Conservation (phyloP, 2,113 vertebrate species). For the Otis tarda region DNA sequence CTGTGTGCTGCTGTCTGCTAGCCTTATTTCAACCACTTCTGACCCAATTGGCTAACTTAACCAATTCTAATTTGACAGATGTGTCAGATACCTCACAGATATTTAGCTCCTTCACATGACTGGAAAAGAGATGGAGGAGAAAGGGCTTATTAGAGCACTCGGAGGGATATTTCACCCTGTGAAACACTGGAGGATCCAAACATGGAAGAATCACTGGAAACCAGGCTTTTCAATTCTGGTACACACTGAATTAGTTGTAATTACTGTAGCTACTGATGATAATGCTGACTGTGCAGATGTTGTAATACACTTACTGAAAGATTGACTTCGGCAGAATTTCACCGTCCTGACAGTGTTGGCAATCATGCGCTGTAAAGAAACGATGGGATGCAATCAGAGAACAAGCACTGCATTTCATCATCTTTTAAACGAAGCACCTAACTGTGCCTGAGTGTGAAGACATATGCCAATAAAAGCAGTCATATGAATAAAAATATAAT, state of each 20-base stretch:
- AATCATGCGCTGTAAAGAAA: constrained; percentile 91
- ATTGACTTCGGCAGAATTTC: constrained; percentile 90
- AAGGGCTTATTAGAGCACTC: background rate
- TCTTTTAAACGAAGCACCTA: constrained; percentile 48
- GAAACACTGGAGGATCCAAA: background rate
- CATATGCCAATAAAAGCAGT: constrained; percentile 46
- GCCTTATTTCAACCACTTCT: background rate
- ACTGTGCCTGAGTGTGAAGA: constrained; percentile 40
- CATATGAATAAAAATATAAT: constrained; percentile 55
- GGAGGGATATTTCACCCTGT: background rate
- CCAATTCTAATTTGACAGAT: background rate
- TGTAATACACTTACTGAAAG: constrained; percentile 89
- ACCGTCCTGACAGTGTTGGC: constrained; percentile 92
- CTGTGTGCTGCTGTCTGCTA: background rate
- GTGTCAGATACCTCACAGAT: background rate
- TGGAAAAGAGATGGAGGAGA: background rate
- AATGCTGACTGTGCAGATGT: constrained; percentile 7
- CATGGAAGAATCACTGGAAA: background rate
- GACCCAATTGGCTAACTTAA: background rate
- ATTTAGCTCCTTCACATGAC: background rate
- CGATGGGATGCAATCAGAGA: constrained; percentile 57
- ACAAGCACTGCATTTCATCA: constrained; percentile 51
- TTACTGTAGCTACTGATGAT: constrained; percentile 37
- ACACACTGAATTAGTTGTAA: constrained; percentile 11
- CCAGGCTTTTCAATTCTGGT: background rate